A percentile compares a stretch with the other conserved stretches of the same genome.
phyloP scores from a whole-genome alignment of 2,888 invertebrate genomes.

The Myopa testacea region DNA sequence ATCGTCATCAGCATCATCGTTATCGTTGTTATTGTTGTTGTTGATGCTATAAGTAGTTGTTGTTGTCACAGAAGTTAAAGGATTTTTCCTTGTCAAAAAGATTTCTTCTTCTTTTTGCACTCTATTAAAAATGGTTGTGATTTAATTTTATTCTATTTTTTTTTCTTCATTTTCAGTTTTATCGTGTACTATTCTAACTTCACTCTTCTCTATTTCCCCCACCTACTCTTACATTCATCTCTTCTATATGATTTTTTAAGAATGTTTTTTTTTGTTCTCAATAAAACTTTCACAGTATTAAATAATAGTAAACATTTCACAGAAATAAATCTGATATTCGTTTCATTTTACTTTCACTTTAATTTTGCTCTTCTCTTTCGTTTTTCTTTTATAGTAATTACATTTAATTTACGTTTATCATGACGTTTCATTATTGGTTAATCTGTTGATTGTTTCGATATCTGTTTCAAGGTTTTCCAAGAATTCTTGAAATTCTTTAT shows the following conservation, averaged over 20 bases:
- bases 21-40: background rate
- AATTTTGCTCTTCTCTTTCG: background rate
- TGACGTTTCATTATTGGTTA: background rate
- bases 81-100: background rate
- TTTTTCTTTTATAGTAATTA: background rate
- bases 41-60: background rate
- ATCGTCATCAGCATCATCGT: too few species aligned
- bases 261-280: too few species aligned
- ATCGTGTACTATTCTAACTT: too few species aligned
- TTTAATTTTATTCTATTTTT: too few species aligned
- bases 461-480: too few species aligned
- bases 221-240: background rate
- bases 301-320: too few species aligned
- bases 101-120: too few species aligned
- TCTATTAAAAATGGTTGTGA: too few species aligned
- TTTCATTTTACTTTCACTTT: background rate
- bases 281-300: too few species aligned
- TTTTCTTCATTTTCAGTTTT: background rate
- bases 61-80: background rate
- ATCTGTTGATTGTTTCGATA: background rate
- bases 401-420: background rate
- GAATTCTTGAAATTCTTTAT: too few species aligned
- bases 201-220: background rate
- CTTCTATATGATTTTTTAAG: too few species aligned
- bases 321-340: too few species aligned